Base-by-base conservation (phyloP, 2,113 vertebrate genomes). In the Silurus meridionalis region DNA sequence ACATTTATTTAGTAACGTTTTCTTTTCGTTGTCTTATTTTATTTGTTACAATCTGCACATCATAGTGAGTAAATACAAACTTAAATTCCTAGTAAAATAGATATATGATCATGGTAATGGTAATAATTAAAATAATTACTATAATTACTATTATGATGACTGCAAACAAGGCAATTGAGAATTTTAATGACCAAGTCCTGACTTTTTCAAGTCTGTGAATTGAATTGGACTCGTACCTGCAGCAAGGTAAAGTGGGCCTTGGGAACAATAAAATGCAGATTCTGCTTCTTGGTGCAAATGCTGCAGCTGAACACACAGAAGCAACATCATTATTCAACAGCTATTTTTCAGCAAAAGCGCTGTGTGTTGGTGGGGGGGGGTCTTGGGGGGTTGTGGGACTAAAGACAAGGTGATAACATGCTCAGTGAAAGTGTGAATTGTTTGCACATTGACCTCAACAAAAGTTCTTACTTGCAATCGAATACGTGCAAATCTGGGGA, bases 211-310 rank as follows among this genome's bases (percentile, higher is more conserved):
- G 14, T 55, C 8, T 64, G 13, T 50, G 4, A 71, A 81, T 8
- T 74, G 19, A 55, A 53, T 6, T 53, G 28, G 8, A 57, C 6
- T 64, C 92, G 17, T 94, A 97, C 97, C 96, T 97, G 95, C 91
- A 98, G 90, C 89, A 99, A 95, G 69, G 94, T 98, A 92, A 99
- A 99, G 6, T 90, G 87, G 0, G 93, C 95, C 0, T 96, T 95
- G 15, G 97, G 96, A 60, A 99, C 97, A 64, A 99, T 98, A 91
- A 99, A 99, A 91, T 99, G 97, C 87, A 90, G 94, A 91, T 98
- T 98, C 94, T 98, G 97, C 92, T 99, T 99, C 95, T 97, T 99
- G 85, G 94, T 97, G 90, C 98, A 99, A 92, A 99, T 96, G 90
- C 97, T 99, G 92, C 98, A 99, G 81, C 98, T 99, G 28, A 90